A percentile compares a stretch with the other conserved stretches of the same genome.
Conservation (phyloP, 2,113 vertebrate species). For the Lipophrys pholis region DNA sequence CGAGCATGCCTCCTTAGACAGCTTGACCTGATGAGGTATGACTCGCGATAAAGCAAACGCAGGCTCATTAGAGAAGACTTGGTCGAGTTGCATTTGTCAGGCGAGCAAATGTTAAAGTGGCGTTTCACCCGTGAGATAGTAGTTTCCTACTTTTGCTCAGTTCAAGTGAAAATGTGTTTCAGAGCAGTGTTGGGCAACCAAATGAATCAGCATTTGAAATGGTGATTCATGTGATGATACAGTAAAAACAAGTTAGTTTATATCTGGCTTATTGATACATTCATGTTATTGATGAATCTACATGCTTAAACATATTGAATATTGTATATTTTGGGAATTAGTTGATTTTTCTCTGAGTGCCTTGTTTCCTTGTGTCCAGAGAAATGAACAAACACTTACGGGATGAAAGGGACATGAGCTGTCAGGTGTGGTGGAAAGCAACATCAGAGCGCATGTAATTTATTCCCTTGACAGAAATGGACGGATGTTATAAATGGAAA, state of each 20-base stretch:
- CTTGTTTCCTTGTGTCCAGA: constrained; percentile 73
- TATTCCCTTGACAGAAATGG: no score
- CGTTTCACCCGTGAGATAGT: no score
- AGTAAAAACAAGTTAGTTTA: no score
- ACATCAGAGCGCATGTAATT: no score
- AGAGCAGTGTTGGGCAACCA: neutral
- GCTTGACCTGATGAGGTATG: constrained; percentile 91
- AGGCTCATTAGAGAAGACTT: neutral
- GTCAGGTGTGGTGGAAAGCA: constrained; percentile 69
- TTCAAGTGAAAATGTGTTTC: neutral
- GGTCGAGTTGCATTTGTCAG: neutral
- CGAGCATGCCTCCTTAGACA: constrained; percentile 90
- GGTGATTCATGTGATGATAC: neutral
- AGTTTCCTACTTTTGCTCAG: neutral
- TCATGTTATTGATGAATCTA: no score
- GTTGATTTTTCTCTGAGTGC: neutral
- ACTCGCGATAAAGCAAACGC: neutral
- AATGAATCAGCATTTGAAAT: neutral
- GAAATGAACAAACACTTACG: constrained; percentile 95
- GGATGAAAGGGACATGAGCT: constrained; percentile 89
- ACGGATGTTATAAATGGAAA: neutral
- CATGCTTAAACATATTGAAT: no score
- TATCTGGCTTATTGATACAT: no score
- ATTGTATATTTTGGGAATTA: no score
- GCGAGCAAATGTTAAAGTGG: no score